Percentiles rank a stretch among this genome's conserved stretches.
Conservation (phyloP, 2,888 invertebrate genomes). For the Luperina testacea region DNA sequence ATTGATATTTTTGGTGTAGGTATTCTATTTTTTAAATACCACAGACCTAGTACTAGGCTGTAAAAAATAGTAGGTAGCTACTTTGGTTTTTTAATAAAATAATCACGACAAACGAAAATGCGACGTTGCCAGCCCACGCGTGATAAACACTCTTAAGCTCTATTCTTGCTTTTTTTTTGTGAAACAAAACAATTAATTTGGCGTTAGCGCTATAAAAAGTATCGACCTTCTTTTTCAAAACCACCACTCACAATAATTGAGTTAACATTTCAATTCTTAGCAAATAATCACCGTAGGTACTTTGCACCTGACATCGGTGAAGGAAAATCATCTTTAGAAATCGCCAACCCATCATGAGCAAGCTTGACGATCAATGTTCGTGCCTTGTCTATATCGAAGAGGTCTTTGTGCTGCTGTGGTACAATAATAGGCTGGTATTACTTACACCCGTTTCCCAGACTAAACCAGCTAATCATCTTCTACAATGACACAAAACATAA, state of each 20-base stretch:
- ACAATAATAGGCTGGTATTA: too few species aligned
- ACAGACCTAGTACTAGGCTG: too few species aligned
- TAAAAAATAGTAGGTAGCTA: too few species aligned
- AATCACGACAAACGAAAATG: too few species aligned
- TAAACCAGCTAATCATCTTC: background rate
- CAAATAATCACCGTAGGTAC: too few species aligned
- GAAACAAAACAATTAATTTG: background rate
- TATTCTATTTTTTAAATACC: background rate
- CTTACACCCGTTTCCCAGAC: background rate
- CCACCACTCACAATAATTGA: too few species aligned
- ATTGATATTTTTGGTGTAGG: conserved; percentile 37
- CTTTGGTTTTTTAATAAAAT: too few species aligned
- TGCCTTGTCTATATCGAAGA: background rate
- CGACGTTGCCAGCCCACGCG: too few species aligned
- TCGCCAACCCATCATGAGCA: background rate
- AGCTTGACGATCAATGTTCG: background rate
- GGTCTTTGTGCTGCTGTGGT: background rate
- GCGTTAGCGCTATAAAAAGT: background rate
- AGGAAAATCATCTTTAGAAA: background rate
- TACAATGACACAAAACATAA: background rate
- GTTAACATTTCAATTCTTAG: background rate
- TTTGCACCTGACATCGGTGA: background rate
- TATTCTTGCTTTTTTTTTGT: background rate
- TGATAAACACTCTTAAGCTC: too few species aligned
- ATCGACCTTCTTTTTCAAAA: background rate